Conservation (phyloP, 2,797 vertebrate species). For the Gadopsis bispinosus region DNA sequence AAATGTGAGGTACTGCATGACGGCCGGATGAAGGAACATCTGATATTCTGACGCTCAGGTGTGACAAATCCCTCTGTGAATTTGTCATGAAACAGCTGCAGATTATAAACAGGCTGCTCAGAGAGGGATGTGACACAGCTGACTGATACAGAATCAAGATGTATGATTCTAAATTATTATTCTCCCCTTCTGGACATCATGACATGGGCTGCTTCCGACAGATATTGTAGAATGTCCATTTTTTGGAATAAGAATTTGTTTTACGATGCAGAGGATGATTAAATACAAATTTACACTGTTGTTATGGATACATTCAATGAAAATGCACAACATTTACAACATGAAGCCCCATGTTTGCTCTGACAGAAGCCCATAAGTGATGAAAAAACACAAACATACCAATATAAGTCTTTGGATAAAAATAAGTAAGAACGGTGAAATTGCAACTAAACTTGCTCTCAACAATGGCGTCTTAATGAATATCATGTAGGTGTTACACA, state of each 20-base stretch:
- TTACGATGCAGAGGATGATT: background rate
- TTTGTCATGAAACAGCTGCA: conserved; percentile 54
- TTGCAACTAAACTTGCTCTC: background rate
- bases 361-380: background rate
- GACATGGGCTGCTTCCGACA: background rate
- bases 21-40: conserved; percentile 7
- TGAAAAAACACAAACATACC: background rate
- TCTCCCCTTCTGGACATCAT: background rate
- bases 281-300: background rate
- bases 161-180: conserved; percentile 2
- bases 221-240: background rate
- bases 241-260: background rate
- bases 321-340: background rate
- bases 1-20: conserved; percentile 35
- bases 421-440: background rate
- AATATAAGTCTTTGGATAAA: background rate
- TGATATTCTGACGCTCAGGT: conserved; percentile 61
- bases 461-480: background rate
- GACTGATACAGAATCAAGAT: conserved; percentile 35
- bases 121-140: conserved; percentile 29
- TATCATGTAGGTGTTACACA: background rate
- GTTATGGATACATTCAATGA: background rate
- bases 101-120: conserved; percentile 46
- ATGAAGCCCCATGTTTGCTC: background rate
- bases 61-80: conserved; percentile 61